phyloP scores from a whole-genome alignment of 2,113 vertebrate genomes.

The Haliaeetus leucogaster region DNA sequence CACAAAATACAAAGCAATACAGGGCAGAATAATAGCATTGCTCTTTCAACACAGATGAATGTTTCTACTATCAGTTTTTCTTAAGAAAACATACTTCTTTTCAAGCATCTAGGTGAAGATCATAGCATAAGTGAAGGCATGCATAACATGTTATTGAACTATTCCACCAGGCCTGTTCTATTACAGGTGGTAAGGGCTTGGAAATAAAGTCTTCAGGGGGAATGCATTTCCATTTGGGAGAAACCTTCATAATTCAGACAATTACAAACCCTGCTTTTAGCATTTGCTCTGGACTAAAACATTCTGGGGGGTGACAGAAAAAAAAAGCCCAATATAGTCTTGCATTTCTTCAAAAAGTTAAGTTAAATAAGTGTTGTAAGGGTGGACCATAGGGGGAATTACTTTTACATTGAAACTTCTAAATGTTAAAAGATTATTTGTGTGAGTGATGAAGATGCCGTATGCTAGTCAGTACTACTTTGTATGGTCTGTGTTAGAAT shows the following conservation, averaged over 20 bases:
- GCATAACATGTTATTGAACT: conserved; percentile 41
- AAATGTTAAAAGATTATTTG: neutral
- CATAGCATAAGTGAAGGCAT: conserved; percentile 5
- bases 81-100: conserved; percentile 9
- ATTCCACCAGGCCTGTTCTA: neutral
- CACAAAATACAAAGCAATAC: conserved; percentile 39
- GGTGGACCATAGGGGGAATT: neutral
- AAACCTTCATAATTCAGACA: conserved; percentile 1
- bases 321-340: neutral
- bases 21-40: conserved; percentile 7
- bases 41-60: neutral
- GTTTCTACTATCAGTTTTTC: conserved; percentile 13
- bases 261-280: neutral
- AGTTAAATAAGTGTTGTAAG: neutral
- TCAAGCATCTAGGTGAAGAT: neutral
- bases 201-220: neutral
- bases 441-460: neutral
- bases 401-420: neutral
- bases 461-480: neutral
- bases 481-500: neutral
- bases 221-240: neutral
- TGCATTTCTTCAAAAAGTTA: neutral
- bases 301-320: no score
- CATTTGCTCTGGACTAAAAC: neutral
- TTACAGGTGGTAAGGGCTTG: conserved; percentile 19